Base-by-base conservation (phyloP, 2,888 invertebrate genomes). In the Periphyllus acericola region DNA sequence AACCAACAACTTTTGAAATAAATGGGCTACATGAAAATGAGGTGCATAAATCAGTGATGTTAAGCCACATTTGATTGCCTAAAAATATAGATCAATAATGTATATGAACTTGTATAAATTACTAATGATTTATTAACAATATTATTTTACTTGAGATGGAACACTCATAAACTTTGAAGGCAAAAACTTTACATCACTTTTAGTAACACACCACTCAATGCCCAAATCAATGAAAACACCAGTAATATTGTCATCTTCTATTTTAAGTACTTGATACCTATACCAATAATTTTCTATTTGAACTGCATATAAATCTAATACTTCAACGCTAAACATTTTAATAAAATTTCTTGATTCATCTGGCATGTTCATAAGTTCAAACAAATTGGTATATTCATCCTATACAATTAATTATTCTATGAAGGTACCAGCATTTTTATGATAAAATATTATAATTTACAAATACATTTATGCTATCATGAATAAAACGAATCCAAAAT, bases 211-310 rank as follows among this genome's bases (percentile, higher is more conserved):
- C 36, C 25, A 87, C 32, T 87, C 87, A 1, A 87, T 60, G 17
- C 87, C 87, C 60, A 87, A 81, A 75, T 87, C 87, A 87, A 87
- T 87, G 72, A 81, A 75, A 75, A 81, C n/a, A 2, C 87, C 87
- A 74, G 32, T 74, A 52, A 75, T 36, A 72, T 5, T 60, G 46
- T 87, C 74, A 55, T 86, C 66, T 81, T 87, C 87, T 40, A 81
- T 66, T 74, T 46, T 81, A 17, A 6, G 66, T 4, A 74, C 87
- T 87, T 87, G 81, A 75, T 40, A 87, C n/a, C 87, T 87, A 74
- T 87, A 60, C 87, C 87, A 87, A 11, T 34, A 40, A 11, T 46
- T 29, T 34, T 81, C 60, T 25, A 80, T 40, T 81, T 81, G 3
- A 74, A 87, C 74, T 34, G 87, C 80, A 74, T 87, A 87, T 1